These are phyloP conservation scores for Homalodisca vitripennis DNA, from an alignment of 1,140 invertebrate genomes.

Conservation along the genomic window DNA sequence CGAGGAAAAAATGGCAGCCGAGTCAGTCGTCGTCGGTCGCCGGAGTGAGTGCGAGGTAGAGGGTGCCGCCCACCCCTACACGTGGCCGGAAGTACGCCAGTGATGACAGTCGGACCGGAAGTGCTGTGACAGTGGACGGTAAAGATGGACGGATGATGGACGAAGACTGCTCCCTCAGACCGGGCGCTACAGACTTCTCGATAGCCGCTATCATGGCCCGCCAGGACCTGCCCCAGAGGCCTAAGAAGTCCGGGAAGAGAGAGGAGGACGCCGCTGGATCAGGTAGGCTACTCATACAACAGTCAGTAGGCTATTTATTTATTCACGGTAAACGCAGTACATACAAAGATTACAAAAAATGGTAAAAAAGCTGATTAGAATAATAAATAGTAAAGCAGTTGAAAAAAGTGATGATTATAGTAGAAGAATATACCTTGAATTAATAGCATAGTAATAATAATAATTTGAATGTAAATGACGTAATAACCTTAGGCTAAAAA, in stretches of 20 bases:
- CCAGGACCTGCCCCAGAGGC: slow-evolving; percentile 12
- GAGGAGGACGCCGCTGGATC: slow-evolving; percentile 23
- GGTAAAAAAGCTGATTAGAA: no score
- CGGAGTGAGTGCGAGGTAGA: neutral
- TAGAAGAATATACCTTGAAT: no score
- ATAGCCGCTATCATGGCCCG: slow-evolving; percentile 91
- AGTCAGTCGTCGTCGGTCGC: neutral
- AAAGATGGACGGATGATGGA: slow-evolving; percentile 30
- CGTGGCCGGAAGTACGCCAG: neutral
- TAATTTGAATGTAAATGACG: neutral
- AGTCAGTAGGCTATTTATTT: neutral
- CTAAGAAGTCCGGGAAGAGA: neutral
- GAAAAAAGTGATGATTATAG: no score
- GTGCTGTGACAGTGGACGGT: neutral
- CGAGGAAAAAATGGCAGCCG: slow-evolving; percentile 32
- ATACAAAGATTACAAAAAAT: no score
- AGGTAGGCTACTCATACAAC: neutral
- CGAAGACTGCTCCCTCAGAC: slow-evolving; percentile 31
- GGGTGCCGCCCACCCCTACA: neutral
- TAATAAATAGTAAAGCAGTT: no score
- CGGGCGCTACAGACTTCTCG: slow-evolving; percentile 83
- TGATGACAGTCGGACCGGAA: neutral
- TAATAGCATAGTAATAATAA: neutral
- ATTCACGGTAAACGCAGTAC: no score
- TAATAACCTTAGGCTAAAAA: no score